Evolutionary conservation across 2,888 invertebrate species (phyloP).

Genomic region (Teinopalpus imperialis): DNA sequence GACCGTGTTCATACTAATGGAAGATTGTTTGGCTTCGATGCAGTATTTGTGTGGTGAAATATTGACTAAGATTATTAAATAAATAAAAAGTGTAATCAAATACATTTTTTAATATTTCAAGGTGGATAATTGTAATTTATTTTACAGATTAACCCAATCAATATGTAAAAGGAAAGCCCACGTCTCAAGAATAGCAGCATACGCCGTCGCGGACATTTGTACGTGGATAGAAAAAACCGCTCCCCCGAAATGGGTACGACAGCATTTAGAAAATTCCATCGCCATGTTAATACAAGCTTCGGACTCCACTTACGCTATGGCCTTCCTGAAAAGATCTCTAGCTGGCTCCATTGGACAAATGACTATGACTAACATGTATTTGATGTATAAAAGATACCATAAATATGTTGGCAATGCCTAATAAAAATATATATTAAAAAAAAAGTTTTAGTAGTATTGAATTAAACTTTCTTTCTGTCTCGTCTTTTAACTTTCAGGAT

Average conservation of each 20-base stretch:
- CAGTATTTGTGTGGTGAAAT: no score
- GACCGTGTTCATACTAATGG: no score
- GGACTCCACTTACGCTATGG: slow-evolving; percentile 60
- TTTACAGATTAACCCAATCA: slow-evolving; percentile 65
- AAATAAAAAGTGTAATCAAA: background rate
- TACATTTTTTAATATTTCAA: slow-evolving; percentile 10
- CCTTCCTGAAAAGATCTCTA: slow-evolving; percentile 62
- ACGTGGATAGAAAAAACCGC: slow-evolving; percentile 53
- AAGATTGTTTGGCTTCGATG: no score
- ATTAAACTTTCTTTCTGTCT: no score
- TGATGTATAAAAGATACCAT: slow-evolving; percentile 72
- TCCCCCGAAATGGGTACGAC: slow-evolving; percentile 56
- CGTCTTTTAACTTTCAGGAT: no score
- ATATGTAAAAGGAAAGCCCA: slow-evolving; percentile 69
- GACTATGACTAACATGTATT: slow-evolving; percentile 65
- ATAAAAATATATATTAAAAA: slow-evolving; percentile 3
- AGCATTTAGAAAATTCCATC: slow-evolving; percentile 67
- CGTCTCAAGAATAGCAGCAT: slow-evolving; percentile 66
- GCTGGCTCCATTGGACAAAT: slow-evolving; percentile 61
- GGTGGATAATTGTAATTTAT: no score
- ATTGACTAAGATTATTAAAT: no score
- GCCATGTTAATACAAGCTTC: slow-evolving; percentile 59
- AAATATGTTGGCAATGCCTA: slow-evolving; percentile 73
- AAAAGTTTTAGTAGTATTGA: no score
- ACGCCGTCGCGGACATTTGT: slow-evolving; percentile 68